Base-by-base conservation (phyloP, 2,888 invertebrate species). In the Agrenia bidenticulata region DNA sequence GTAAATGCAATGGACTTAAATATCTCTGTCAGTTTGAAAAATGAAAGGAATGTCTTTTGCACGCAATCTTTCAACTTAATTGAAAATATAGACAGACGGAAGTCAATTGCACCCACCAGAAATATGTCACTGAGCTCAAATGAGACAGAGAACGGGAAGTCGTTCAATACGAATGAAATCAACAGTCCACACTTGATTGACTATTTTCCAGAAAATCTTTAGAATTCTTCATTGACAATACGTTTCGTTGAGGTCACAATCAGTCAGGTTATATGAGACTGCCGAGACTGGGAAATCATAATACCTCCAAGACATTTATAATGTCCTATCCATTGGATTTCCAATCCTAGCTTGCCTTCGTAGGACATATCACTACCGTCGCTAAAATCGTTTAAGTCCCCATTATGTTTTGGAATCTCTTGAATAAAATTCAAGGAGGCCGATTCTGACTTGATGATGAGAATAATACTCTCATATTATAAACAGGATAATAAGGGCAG, bases 401-500 rank as follows among this genome's bases (percentile, higher is more conserved):
- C 45, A 45, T 11, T 45, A 45, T 45, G 45, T 45, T 45, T 15
- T 5, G 4, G 4, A 51, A 57, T 15, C n/a, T 39, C 32, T 37
- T 41, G 4, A 45, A 58, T 58, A 60, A 56, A 50, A 61, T 61
- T 39, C 60, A 64, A 64, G 64, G 61, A 64, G 64, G 61, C 56
- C 60, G 54, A 60, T 27, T 11, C 19, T 26, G 23, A 60, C 26
- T 45, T 60, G 50, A 60, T 24, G 49, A 50, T 23, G 41, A 58
- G 19, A 58, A 58, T 58, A 58, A 58, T 58, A 45, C 26, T 15
- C 13, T 58, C 45, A 11, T 45, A 49, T 58, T 41, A 58, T 21
- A 58, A 58, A 42, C 49, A 51, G 32, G n/a, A 61, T 17, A 64
- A 55, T 27, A 54, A 49, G 55, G 64, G 67, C 67, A 64, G 67